Evolutionary conservation across 2,888 invertebrate genomes (phyloP).

Genomic region (Syrista parreyssii): DNA sequence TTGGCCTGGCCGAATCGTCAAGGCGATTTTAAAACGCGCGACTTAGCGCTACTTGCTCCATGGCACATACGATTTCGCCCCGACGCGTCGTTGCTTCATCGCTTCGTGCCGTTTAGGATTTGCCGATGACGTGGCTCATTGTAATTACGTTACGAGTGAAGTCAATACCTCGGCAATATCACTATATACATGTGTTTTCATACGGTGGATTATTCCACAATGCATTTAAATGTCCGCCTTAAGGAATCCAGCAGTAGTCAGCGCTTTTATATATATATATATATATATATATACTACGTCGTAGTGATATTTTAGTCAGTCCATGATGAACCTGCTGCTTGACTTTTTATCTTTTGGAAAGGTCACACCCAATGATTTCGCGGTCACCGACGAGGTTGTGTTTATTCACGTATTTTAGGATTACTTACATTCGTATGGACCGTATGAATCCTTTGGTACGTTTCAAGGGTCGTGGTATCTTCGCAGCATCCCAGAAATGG

Average conservation of each 20-base stretch:
- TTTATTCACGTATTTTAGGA: not conserved
- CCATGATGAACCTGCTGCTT: not conserved
- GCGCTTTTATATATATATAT: not conserved
- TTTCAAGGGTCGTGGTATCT: not conserved
- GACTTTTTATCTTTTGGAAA: not conserved
- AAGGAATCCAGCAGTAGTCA: not conserved
- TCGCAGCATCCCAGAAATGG: not conserved
- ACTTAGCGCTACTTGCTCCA: not conserved
- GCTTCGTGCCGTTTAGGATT: constrained; percentile 34
- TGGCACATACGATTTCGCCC: not conserved
- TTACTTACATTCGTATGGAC: not conserved
- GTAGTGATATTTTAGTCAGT: not conserved
- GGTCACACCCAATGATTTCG: not conserved
- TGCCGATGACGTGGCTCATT: constrained; percentile 39
- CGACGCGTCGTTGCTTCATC: not conserved
- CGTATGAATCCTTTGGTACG: not conserved
- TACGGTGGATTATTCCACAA: not conserved
- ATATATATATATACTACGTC: not conserved
- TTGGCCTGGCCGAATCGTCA: not conserved
- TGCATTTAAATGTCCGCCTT: not conserved
- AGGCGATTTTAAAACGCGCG: not conserved
- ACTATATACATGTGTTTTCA: not conserved
- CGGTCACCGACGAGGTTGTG: not conserved
- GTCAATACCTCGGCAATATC: not conserved
- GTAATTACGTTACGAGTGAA: constrained; percentile 29